A percentile compares a stretch with the other conserved stretches of the same genome.
Conservation (phyloP, 1,140 invertebrate species). For the Lepidurus arcticus region DNA sequence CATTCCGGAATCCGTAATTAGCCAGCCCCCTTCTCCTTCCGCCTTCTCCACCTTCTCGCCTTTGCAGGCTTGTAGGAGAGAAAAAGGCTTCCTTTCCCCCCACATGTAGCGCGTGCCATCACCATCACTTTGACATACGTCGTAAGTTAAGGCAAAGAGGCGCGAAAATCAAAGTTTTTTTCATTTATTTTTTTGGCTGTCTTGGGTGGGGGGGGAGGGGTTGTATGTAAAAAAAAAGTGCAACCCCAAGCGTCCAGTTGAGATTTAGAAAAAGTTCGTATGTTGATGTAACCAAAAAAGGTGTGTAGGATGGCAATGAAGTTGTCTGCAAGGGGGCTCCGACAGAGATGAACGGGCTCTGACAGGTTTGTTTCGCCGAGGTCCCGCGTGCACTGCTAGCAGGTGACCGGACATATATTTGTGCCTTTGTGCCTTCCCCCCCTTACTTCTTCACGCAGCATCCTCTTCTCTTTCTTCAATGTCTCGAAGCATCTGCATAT, state of each 20-base stretch:
- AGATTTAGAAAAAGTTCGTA: background rate
- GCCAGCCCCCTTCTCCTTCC: background rate
- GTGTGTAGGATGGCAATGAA: constrained; percentile 18
- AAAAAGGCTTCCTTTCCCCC: background rate
- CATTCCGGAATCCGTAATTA: constrained; percentile 21
- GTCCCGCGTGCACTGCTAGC: constrained; percentile 16
- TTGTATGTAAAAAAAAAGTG: no score
- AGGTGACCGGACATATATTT: constrained; percentile 21
- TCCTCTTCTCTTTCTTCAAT: constrained; percentile 6
- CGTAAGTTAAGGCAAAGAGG: background rate
- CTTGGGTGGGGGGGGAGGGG: no score
- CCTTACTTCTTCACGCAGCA: background rate
- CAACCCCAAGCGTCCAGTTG: background rate
- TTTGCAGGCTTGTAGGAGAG: background rate
- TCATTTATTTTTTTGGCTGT: background rate
- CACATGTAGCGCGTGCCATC: constrained; percentile 11
- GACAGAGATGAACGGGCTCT: constrained; percentile 20
- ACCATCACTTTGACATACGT: background rate
- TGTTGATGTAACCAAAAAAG: constrained; percentile 22
- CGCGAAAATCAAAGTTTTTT: constrained; percentile 11
- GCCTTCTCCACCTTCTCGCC: background rate
- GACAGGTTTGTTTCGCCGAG: constrained; percentile 20
- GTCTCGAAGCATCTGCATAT: constrained; percentile 14
- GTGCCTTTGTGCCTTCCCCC: background rate
- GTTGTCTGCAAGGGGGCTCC: constrained; percentile 20